Conservation (phyloP, 2,113 vertebrate species). For the Malurus cyaneus region DNA sequence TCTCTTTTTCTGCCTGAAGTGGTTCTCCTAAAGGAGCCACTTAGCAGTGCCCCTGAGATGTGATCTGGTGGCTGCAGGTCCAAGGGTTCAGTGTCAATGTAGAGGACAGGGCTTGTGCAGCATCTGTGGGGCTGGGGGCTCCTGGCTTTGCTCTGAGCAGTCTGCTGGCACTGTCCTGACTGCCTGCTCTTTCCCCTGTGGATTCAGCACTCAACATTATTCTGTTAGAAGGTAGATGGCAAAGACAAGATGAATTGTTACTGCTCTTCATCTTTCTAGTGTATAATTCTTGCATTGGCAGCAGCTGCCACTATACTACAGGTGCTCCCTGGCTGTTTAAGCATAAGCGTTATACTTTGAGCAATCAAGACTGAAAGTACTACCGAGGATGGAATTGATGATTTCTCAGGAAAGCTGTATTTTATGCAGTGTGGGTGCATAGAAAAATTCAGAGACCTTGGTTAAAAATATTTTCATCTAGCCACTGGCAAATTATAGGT, state of each 20-base stretch:
- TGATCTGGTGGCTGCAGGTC: not conserved
- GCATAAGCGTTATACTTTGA: not conserved
- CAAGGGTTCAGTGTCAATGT: not conserved
- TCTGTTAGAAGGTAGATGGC: not conserved
- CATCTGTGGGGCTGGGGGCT: fast-evolving
- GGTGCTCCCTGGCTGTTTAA: not conserved
- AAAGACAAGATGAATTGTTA: not conserved
- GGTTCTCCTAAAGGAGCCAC: not conserved
- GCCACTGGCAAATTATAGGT: not conserved
- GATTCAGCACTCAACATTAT: not conserved
- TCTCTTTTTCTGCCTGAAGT: not conserved
- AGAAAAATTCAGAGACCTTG: not conserved
- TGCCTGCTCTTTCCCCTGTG: not conserved
- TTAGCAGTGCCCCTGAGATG: not conserved
- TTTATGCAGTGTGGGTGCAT: not conserved
- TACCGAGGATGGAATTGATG: not conserved
- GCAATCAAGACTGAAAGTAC: not conserved
- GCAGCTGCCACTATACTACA: not conserved
- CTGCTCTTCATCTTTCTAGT: not conserved
- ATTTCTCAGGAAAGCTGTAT: not conserved
- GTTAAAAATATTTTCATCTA: not conserved
- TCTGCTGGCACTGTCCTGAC: not conserved
- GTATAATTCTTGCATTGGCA: not conserved
- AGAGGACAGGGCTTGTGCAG: not conserved
- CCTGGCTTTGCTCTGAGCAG: fast-evolving